Percentiles rank a stretch among this genome's conserved stretches.
Conservation (phyloP, 2,797 vertebrate species). For the Aulostomus chinensis region DNA sequence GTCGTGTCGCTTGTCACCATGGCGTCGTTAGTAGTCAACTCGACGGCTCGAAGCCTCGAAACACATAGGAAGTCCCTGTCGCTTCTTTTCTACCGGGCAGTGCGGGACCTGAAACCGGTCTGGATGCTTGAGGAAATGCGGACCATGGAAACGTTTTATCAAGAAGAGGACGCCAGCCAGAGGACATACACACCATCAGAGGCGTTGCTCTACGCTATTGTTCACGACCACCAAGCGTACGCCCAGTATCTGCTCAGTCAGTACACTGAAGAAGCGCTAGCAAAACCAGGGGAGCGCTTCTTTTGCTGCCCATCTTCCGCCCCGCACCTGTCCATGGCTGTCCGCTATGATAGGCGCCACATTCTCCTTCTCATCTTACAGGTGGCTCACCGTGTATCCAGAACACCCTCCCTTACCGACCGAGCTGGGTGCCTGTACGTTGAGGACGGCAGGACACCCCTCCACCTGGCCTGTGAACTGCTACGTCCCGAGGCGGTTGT, state of each 20-base stretch:
- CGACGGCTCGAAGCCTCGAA: constrained; percentile 66
- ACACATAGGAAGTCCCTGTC: constrained; percentile 80
- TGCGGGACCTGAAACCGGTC: constrained; percentile 85
- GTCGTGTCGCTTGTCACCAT: constrained; percentile 27
- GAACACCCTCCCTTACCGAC: constrained; percentile 75
- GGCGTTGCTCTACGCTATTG: constrained; percentile 88
- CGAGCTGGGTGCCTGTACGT: constrained; percentile 77
- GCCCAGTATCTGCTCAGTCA: constrained; percentile 84
- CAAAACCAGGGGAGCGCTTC: constrained; percentile 84
- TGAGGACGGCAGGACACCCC: constrained; percentile 83
- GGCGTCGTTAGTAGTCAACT: constrained; percentile 40
- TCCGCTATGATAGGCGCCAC: constrained; percentile 85
- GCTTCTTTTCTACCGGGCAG: constrained; percentile 87
- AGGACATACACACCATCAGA: constrained; percentile 86
- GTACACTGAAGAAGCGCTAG: constrained; percentile 83
- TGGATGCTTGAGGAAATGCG: constrained; percentile 91
- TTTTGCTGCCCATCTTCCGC: constrained; percentile 84
- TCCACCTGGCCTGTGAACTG: constrained; percentile 88
- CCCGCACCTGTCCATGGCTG: constrained; percentile 85
- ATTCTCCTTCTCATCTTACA: constrained; percentile 86
- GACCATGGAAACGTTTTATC: constrained; percentile 87
- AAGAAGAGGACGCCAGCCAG: constrained; percentile 79
- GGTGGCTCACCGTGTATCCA: constrained; percentile 77
- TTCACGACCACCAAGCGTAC: constrained; percentile 88
- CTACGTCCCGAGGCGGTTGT: constrained; percentile 82